Evolutionary conservation across 2,888 invertebrate species (phyloP).

Genomic region (Lordiphosa andalusiaca): DNA sequence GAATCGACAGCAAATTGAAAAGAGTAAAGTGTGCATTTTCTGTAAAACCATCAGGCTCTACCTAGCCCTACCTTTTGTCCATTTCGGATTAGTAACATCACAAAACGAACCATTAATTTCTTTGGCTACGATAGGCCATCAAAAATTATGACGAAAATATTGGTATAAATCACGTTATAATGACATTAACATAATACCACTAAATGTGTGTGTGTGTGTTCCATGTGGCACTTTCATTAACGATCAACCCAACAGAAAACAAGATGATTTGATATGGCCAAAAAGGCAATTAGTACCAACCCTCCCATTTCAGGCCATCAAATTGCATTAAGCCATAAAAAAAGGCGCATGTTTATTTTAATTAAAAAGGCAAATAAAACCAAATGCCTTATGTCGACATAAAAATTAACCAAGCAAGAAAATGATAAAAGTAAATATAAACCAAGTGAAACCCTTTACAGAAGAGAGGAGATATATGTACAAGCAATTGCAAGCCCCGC

Average conservation of each 20-base stretch:
- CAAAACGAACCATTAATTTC: conserved; percentile 40
- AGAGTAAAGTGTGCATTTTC: neutral
- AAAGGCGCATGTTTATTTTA: conserved; percentile 58
- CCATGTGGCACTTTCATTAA: conserved; percentile 37
- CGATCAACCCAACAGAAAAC: conserved; percentile 30
- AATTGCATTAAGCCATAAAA: conserved; percentile 48
- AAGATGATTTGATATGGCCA: conserved; percentile 50
- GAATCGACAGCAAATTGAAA: conserved; percentile 5
- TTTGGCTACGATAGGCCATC: conserved; percentile 33
- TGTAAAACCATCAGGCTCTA: neutral
- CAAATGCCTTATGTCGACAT: conserved; percentile 47
- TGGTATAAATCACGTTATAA: conserved; percentile 60
- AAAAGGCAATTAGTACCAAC: conserved; percentile 52
- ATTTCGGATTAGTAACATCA: neutral
- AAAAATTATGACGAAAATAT: conserved; percentile 40
- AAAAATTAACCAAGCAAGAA: conserved; percentile 64
- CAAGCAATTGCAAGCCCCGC: conserved; percentile 12
- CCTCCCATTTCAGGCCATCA: conserved; percentile 4
- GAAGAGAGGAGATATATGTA: neutral
- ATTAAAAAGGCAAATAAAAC: conserved; percentile 57
- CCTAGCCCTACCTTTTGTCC: neutral
- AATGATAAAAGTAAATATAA: conserved; percentile 54
- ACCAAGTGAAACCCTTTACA: conserved; percentile 13
- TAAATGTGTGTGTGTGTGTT: conserved; percentile 18
- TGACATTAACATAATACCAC: conserved; percentile 56